Conservation (phyloP, 2,113 vertebrate species). For the Chlorocebus sabaeus region DNA sequence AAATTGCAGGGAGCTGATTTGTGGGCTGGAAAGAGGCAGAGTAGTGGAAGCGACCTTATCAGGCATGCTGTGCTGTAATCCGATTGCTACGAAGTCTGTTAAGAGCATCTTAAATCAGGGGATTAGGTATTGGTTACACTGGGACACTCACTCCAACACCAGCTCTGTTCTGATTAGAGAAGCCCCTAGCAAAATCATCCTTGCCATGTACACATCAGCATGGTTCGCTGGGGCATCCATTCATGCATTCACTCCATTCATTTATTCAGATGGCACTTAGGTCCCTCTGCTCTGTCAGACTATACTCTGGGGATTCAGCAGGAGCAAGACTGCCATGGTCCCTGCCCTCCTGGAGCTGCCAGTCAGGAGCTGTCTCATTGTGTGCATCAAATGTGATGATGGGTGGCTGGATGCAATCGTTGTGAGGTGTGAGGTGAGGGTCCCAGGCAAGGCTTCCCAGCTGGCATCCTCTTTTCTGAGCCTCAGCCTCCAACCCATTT, state of each 20-base stretch:
- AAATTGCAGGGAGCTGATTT: conserved; percentile 17
- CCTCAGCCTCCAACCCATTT: background rate
- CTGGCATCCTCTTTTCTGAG: background rate
- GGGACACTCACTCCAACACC: background rate
- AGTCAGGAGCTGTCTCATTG: background rate
- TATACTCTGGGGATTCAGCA: background rate
- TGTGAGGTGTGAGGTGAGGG: background rate
- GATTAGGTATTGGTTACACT: background rate
- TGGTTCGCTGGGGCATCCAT: too few relatives aligned
- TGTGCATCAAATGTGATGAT: background rate
- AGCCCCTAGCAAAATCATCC: background rate
- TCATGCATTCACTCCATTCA: background rate
- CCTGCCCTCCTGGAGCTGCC: background rate
- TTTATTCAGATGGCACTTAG: background rate
- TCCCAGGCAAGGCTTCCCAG: background rate
- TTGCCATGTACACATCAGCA: background rate
- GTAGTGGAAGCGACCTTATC: conserved; percentile 15
- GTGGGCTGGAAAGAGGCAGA: conserved; percentile 19
- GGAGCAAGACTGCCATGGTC: background rate
- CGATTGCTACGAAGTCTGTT: background rate
- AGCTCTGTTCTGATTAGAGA: background rate
- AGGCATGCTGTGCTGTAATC: conserved; percentile 34
- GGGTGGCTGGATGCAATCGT: accelerated
- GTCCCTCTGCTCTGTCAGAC: background rate
- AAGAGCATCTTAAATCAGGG: conserved; percentile 39